Evolutionary conservation across 2,888 invertebrate genomes (phyloP), one percentile per base, ranked within the genome.

Genomic region (Cyclophora punctaria): DNA sequence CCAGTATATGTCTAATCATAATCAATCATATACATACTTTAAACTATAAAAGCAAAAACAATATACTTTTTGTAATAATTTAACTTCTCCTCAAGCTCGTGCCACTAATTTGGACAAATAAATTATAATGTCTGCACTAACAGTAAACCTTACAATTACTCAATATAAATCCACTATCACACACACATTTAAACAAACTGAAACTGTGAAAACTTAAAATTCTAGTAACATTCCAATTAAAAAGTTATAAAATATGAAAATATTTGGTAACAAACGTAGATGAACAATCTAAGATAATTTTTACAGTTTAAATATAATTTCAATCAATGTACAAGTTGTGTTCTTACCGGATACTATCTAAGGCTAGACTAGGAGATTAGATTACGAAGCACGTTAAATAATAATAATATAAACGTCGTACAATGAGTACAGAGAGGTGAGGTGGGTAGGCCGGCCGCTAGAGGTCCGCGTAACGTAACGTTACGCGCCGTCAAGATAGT

Each of bases 251-350:
- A 86, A 85, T 86, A 86, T 73, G 82, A 82, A 71, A 74, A 87
- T 88, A 87, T 88, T 88, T 88, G 88, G 88, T 88, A 88, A 88
- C 88, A 84, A 80, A 83, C 79, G 84, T 84, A 70, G 67, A 69
- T 64, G 65, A 63, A 66, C 65, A 58, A 61, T 58, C 58, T 63
- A 63, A 63, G 51, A 64, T 60, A 37, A 68, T 50, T 47, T 52
- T 52, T 61, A 61, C 59, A 64, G 55, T 64, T 60, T 62, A 48
- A 60, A 64, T 62, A 64, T 53, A 50, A 20, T 20, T 20, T 20
- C 20, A 20, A 55, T 53, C 55, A 53, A 57, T 59, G 54, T 60
- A 59, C 55, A 55, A 53, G 45, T 48, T 7, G 49, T 69, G 69
- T 82, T 80, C 82, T 82, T 83, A 85, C 80, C 83, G 60, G 71